These are phyloP conservation scores for Ypsolopha scabrella DNA, from an alignment of 2,888 invertebrate species.

Conservation along the genomic window DNA sequence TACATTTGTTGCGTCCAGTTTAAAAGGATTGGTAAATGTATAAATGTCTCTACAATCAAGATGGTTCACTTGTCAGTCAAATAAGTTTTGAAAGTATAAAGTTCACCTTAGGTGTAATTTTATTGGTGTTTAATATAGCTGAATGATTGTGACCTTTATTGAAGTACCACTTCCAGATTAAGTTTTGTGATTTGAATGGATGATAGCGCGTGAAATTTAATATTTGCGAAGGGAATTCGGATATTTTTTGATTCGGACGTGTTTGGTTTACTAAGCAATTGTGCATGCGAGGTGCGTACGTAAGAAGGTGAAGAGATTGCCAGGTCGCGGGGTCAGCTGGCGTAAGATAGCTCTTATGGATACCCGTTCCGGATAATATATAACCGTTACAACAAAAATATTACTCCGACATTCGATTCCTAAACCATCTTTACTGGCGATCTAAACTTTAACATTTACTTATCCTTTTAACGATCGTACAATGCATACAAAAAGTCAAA, in stretches of 20 bases:
- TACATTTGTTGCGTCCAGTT: neutral
- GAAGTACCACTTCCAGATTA: too few relatives aligned
- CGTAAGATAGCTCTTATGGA: conserved; percentile 36
- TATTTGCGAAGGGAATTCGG: too few relatives aligned
- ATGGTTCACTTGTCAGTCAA: conserved; percentile 32
- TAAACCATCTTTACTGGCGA: neutral
- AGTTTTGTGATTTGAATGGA: too few relatives aligned
- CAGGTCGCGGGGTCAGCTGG: conserved; percentile 47
- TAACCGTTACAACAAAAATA: conserved; percentile 11
- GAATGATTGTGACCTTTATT: neutral
- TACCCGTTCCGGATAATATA: conserved; percentile 35
- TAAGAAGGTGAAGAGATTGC: conserved; percentile 36
- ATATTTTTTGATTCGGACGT: neutral
- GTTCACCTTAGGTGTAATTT: conserved; percentile 37
- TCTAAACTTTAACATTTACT: neutral
- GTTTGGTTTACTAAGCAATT: conserved; percentile 26
- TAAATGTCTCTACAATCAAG: conserved; percentile 30
- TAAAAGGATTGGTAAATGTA: neutral
- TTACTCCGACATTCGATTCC: neutral
- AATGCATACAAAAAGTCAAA: neutral
- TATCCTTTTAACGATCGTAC: neutral
- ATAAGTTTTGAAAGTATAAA: conserved; percentile 50
- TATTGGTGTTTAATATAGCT: neutral
- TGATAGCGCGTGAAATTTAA: too few relatives aligned
- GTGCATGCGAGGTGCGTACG: conserved; percentile 45